A percentile compares a stretch with the other conserved stretches of the same genome.
These are phyloP conservation scores for Aphis gossypii DNA, from an alignment of 1,140 invertebrate genomes.

Conservation along the genomic window DNA sequence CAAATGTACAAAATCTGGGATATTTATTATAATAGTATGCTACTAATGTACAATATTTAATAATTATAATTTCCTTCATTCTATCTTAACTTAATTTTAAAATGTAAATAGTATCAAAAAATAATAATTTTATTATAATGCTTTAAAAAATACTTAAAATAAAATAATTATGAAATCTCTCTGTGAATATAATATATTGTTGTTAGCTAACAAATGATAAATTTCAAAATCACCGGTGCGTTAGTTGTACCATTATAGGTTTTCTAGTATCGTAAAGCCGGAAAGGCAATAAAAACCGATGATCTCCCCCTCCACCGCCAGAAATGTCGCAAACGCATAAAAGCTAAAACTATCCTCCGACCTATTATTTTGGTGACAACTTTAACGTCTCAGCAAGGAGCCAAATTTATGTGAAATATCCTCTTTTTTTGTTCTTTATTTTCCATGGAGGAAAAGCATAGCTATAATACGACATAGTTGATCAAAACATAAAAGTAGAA, in stretches of 20 bases:
- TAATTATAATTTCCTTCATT: not conserved
- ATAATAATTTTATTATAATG: not conserved
- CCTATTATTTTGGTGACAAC: not conserved
- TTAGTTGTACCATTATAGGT: not conserved
- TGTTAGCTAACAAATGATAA: conserved; percentile 27
- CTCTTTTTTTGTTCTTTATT: conserved; percentile 35
- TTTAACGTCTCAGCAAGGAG: not conserved
- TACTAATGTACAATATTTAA: not conserved
- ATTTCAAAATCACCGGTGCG: not conserved
- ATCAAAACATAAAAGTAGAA: not conserved
- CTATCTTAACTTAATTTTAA: not conserved
- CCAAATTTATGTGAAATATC: conserved; percentile 35
- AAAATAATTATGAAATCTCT: conserved; percentile 8
- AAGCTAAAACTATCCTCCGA: not conserved
- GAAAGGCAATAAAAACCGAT: conserved; percentile 55
- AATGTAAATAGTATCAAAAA: not conserved
- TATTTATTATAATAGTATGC: not conserved
- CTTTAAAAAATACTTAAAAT: not conserved
- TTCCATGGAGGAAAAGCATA: not conserved
- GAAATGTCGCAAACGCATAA: conserved; percentile 34
- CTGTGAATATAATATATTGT: not conserved
- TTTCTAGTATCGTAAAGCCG: conserved; percentile 28
- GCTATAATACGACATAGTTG: not conserved
- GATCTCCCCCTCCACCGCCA: not conserved
- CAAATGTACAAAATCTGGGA: not conserved